Evolutionary conservation across 2,888 invertebrate genomes (phyloP).

Genomic region (Heliconius hortense): DNA sequence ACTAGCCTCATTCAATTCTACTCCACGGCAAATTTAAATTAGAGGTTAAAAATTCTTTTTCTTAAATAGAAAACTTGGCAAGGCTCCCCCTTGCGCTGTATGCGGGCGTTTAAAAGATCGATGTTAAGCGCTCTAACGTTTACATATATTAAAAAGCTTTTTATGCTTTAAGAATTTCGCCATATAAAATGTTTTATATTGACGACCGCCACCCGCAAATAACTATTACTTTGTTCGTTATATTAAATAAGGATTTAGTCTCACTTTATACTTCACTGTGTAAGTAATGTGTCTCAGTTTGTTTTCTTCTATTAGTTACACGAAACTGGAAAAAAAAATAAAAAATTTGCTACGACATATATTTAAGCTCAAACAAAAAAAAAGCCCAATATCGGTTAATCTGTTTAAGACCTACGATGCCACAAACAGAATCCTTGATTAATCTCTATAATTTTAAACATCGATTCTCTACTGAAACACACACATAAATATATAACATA

Average conservation of each 20-base stretch:
- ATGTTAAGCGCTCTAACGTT: constrained; percentile 35
- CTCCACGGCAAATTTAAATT: constrained; percentile 28
- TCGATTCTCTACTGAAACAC: background rate
- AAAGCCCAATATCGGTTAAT: too few relatives aligned
- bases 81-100: constrained; percentile 32
- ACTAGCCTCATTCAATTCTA: constrained; percentile 1
- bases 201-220: background rate
- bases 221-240: background rate
- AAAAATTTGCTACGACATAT: too few relatives aligned
- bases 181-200: background rate
- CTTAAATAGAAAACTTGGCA: constrained; percentile 40
- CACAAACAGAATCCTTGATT: too few relatives aligned
- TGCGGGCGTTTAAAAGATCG: constrained; percentile 42
- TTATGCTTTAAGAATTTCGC: constrained; percentile 25
- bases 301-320: background rate
- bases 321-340: too few relatives aligned
- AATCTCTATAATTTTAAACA: too few relatives aligned
- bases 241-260: background rate
- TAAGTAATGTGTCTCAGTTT: background rate
- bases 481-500: background rate
- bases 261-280: background rate
- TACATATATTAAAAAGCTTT: constrained; percentile 39
- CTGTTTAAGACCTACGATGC: too few relatives aligned
- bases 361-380: too few relatives aligned
- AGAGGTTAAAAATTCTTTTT: constrained; percentile 33